Evolutionary conservation across 2,113 vertebrate genomes (phyloP).

Genomic region (Mustela lutreola): DNA sequence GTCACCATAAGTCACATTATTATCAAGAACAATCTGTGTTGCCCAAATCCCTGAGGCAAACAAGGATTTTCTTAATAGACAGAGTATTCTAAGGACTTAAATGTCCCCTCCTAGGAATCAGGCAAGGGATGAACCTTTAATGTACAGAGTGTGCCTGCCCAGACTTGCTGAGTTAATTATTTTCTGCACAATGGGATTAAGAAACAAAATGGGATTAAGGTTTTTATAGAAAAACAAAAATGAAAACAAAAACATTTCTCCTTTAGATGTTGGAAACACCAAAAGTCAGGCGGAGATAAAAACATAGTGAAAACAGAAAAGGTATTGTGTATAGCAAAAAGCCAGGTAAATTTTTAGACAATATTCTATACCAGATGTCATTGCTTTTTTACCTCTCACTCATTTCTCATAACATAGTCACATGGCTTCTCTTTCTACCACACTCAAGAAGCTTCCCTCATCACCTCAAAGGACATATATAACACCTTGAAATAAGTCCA

Average conservation of each 20-base stretch:
- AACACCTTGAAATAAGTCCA: too few species aligned
- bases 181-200: neutral
- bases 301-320: neutral
- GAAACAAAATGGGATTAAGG: neutral
- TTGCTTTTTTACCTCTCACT: neutral
- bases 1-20: neutral
- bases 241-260: neutral
- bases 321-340: neutral
- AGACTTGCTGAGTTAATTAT: neutral
- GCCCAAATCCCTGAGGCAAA: neutral
- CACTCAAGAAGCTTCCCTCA: neutral
- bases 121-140: neutral
- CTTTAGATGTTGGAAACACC: neutral
- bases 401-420: neutral
- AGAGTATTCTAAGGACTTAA: neutral
- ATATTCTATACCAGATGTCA: neutral
- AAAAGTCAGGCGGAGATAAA: neutral
- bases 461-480: neutral
- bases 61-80: neutral
- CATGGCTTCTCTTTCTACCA: neutral
- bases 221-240: neutral
- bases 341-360: neutral
- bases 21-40: too few species aligned
- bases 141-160: too few species aligned
- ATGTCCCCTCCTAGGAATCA: neutral